These are phyloP conservation scores for Amblyopsis rosae DNA, from an alignment of 2,113 vertebrate species.

Conservation along the genomic window DNA sequence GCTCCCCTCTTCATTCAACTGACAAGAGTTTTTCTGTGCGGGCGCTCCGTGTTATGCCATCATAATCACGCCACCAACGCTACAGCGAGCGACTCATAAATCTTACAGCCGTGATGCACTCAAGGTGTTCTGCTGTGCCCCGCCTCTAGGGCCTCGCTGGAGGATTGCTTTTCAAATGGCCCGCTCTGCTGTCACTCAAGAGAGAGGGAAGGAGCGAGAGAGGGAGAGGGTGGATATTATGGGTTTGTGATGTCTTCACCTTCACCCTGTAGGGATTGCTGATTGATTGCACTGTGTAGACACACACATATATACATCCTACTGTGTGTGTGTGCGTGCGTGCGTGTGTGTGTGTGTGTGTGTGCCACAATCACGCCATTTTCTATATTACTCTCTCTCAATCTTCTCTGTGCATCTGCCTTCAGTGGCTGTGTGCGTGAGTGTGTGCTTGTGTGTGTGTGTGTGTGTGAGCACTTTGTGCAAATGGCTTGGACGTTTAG, in stretches of 20 bases:
- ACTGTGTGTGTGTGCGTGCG: not conserved
- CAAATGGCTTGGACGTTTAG: no score
- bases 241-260: not conserved
- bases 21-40: slow-evolving; percentile 70
- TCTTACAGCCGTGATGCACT: slow-evolving; percentile 41
- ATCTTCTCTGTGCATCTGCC: not conserved
- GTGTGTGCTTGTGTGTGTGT: not conserved
- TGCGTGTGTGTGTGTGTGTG: not conserved
- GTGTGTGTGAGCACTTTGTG: not conserved
- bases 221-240: not conserved
- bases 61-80: slow-evolving; percentile 57
- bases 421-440: not conserved
- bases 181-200: slow-evolving; percentile 30
- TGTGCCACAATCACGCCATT: not conserved
- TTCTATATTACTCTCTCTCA: not conserved
- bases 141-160: slow-evolving; percentile 1
- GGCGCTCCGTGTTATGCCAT: slow-evolving; percentile 67
- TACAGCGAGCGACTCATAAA: slow-evolving; percentile 54
- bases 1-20: slow-evolving; percentile 65
- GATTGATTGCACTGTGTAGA: not conserved
- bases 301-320: not conserved
- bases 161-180: slow-evolving; percentile 30
- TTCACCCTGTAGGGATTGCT: not conserved
- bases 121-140: slow-evolving; percentile 1
- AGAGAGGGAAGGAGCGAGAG: slow-evolving; percentile 15